A percentile compares a stretch with the other conserved stretches of the same genome.
These are phyloP conservation scores for Sardinella longiceps DNA, from an alignment of 2,797 vertebrate genomes.

Conservation along the genomic window DNA sequence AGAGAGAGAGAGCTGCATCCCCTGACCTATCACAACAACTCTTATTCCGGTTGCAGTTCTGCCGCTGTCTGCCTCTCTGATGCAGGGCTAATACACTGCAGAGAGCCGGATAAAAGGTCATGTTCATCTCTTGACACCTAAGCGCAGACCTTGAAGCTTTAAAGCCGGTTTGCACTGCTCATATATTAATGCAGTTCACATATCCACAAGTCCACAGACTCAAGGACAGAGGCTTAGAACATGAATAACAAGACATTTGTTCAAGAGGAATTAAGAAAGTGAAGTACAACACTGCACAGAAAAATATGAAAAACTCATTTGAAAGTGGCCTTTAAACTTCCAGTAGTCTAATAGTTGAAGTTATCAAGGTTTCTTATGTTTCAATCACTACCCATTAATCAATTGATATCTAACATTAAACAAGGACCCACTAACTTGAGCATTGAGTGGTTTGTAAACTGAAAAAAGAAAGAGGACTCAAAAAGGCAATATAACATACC, in stretches of 20 bases:
- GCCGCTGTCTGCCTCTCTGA: background rate
- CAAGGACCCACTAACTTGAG: background rate
- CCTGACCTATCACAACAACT: background rate
- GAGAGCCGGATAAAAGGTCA: conserved; percentile 7
- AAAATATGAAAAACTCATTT: background rate
- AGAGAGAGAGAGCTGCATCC: background rate
- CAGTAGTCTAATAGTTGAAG: background rate
- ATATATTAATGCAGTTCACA: background rate
- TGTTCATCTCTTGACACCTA: conserved; percentile 17
- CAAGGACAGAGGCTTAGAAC: background rate
- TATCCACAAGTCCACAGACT: background rate
- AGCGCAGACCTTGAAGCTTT: conserved; percentile 14
- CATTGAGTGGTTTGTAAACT: background rate
- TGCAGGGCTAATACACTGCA: conserved; percentile 9
- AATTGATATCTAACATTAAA: background rate
- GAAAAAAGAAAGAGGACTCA: background rate
- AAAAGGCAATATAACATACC: background rate
- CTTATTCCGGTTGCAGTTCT: background rate
- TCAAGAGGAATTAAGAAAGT: background rate
- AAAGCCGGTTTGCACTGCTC: background rate
- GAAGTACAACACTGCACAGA: background rate
- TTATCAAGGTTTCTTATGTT: background rate
- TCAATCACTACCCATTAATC: background rate
- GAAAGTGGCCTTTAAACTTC: background rate
- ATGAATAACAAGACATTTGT: conserved; percentile 1